Conservation (phyloP, 2,797 vertebrate genomes). For the Tympanoctomys barrerae region DNA sequence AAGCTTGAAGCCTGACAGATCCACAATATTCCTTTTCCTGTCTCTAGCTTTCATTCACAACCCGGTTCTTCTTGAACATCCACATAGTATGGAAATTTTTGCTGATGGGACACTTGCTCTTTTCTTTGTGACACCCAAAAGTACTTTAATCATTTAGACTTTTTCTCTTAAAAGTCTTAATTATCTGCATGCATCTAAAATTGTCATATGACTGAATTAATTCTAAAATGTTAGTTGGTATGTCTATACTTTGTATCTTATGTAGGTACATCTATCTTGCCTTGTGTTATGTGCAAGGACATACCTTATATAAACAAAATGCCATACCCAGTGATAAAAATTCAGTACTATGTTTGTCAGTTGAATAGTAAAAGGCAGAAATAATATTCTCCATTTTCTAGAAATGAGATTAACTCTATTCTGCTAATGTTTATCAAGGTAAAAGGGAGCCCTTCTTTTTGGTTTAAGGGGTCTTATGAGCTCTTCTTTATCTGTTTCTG, state of each 20-base stretch:
- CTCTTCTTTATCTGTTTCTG: background rate
- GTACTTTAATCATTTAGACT: background rate
- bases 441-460: background rate
- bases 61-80: too few species aligned
- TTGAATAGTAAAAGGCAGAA: background rate
- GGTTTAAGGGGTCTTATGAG: too few species aligned
- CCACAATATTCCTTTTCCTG: too few species aligned
- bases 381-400: background rate
- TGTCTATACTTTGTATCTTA: background rate
- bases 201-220: background rate
- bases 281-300: background rate
- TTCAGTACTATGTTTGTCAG: background rate
- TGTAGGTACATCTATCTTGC: background rate
- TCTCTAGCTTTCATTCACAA: too few species aligned
- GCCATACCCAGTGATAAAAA: background rate
- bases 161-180: background rate
- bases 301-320: background rate
- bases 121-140: conserved; percentile 3
- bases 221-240: background rate
- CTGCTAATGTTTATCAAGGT: background rate
- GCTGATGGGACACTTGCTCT: background rate
- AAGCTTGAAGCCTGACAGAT: too few species aligned
- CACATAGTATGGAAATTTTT: too few species aligned
- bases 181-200: background rate
- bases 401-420: too few species aligned